Percentiles rank a stretch among this genome's conserved stretches.
phyloP scores from a whole-genome alignment of 2,797 vertebrate genomes.

The Peromyscus attwateri region DNA sequence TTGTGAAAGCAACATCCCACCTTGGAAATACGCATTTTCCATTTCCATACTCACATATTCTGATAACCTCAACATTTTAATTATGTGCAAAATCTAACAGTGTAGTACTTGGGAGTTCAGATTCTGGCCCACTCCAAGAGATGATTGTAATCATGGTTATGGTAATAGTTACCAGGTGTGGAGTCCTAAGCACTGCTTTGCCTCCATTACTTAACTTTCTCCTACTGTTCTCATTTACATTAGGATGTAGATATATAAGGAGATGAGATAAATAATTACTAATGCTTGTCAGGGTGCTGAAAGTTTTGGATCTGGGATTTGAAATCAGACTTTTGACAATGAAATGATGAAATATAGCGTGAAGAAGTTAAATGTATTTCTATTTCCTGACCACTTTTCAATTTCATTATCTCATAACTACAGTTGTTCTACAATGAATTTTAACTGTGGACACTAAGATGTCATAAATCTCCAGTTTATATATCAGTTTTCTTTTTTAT shows the following conservation, averaged over 20 bases:
- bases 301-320: neutral
- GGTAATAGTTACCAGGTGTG: slow-evolving; percentile 22
- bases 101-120: slow-evolving; percentile 34
- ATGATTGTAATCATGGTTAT: neutral
- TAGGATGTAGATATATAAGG: neutral
- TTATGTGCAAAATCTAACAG: neutral
- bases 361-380: slow-evolving; percentile 50
- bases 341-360: slow-evolving; percentile 53
- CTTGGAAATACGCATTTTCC: slow-evolving; percentile 36
- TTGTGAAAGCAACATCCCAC: neutral
- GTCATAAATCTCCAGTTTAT: slow-evolving; percentile 8
- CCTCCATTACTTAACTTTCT: slow-evolving; percentile 9
- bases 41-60: neutral
- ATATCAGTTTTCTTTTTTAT: slow-evolving; percentile 31
- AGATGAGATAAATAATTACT: neutral
- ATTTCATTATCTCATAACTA: slow-evolving; percentile 41
- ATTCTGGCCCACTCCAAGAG: neutral
- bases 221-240: neutral
- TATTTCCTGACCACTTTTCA: slow-evolving; percentile 39
- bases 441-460: slow-evolving; percentile 21
- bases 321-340: slow-evolving; percentile 52
- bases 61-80: slow-evolving; percentile 43
- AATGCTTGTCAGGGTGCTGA: slow-evolving; percentile 4
- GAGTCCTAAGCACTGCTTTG: slow-evolving; percentile 24
- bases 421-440: slow-evolving; percentile 13